phyloP scores from a whole-genome alignment of 2,888 invertebrate species.

The Calameuta filiformis region DNA sequence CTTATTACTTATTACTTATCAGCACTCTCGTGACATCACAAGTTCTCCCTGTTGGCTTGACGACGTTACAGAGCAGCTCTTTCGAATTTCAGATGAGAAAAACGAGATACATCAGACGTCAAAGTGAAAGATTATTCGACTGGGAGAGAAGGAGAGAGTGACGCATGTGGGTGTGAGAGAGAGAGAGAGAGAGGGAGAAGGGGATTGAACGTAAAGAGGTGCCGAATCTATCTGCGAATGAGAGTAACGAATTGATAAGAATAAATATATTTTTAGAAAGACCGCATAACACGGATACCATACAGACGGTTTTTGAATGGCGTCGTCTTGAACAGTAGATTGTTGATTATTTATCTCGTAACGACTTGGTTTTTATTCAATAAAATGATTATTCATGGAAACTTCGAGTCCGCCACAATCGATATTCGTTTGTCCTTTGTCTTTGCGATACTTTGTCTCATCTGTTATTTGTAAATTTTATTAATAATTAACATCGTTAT shows the following conservation, averaged over 20 bases:
- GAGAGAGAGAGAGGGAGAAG: constrained; percentile 1
- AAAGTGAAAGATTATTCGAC: constrained; percentile 8
- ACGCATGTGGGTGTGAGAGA: constrained; percentile 4
- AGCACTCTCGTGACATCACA: background rate
- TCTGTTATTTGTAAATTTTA: no score
- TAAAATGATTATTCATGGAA: no score
- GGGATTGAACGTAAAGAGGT: constrained; percentile 14
- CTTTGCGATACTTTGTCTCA: background rate
- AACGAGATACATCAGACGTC: background rate
- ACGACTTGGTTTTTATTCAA: no score
- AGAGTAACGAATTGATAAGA: background rate
- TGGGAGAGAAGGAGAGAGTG: constrained; percentile 10
- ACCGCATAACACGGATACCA: no score
- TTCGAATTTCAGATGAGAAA: constrained; percentile 36
- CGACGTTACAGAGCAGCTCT: constrained; percentile 14
- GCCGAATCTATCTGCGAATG: constrained; percentile 17
- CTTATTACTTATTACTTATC: background rate
- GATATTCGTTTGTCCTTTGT: background rate
- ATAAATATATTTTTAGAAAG: no score
- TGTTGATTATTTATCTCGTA: constrained; percentile 50
- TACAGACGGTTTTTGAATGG: constrained; percentile 32
- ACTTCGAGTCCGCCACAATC: no score
- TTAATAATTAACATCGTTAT: no score
- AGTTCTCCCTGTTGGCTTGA: background rate
- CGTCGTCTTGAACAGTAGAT: constrained; percentile 47